Evolutionary conservation across 2,797 vertebrate genomes (phyloP), one percentile per base, ranked within the genome.

Genomic region (Anguilla pacifica): DNA sequence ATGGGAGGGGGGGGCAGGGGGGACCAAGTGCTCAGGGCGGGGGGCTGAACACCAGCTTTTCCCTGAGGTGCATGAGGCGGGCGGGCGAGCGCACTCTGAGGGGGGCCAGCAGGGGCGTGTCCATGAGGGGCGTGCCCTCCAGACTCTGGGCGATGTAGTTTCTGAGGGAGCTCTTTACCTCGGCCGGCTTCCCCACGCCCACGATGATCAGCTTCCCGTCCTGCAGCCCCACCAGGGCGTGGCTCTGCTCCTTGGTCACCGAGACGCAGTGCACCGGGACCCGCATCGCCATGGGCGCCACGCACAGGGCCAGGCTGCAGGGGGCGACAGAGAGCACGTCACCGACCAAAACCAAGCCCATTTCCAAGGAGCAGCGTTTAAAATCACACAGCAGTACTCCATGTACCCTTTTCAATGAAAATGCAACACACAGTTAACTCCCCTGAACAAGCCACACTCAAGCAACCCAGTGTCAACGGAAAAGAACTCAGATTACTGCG

Each of bases 121-220:
- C 95, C 94, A 96, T 94, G 95, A 95, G 94, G 87, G 96, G 97
- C 88, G 96, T 96, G 89, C 97, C 96, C 94, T 96, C 96, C 94
- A 98, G 93, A 92, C 96, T 96, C 94, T 93, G 93, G 92, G 96
- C 96, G 94, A 97, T 95, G 95, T 97, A 97, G 96, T 96, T 97
- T 94, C 95, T 95, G 94, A 97, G 94, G 67, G 95, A 97, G 93
- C 94, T 95, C 94, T 97, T 99, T 98, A 99, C 98, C 98, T 99
- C 98, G 79, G 98, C 96, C 55, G 98, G 98, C 91, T 98, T 98
- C 90, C 98, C 98, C 93, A 98, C 98, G 91, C 98, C 98, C 89
- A 99, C 96, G 90, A 99, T 96, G 95, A 99, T 99, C 95, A 99
- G 96, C 94, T 99, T 99, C 92, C 98, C 98, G 0, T 99, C 98